Percentiles rank a stretch among this genome's conserved stretches.
Conservation (phyloP, 2,888 invertebrate genomes). For the Drosophila lacicola region DNA sequence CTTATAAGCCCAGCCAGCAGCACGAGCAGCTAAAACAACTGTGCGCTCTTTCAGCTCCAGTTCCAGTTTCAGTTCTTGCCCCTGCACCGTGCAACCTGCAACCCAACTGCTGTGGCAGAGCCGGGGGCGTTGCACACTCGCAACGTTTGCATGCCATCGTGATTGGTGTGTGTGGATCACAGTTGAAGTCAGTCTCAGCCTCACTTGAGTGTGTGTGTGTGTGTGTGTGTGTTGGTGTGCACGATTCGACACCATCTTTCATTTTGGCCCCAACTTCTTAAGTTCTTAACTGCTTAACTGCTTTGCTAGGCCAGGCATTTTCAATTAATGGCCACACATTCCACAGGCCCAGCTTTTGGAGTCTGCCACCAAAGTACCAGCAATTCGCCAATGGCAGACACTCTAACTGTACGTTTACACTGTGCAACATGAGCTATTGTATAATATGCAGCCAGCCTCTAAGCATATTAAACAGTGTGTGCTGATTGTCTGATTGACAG, state of each 20-base stretch:
- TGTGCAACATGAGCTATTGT: slow-evolving; percentile 8
- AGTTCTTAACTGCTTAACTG: slow-evolving; percentile 54
- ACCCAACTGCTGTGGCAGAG: too few species aligned
- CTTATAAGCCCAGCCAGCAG: slow-evolving; percentile 53
- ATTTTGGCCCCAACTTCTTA: slow-evolving; percentile 60
- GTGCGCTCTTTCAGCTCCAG: slow-evolving; percentile 36
- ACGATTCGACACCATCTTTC: slow-evolving; percentile 79
- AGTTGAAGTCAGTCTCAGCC: slow-evolving; percentile 26
- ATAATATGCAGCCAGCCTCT: not conserved
- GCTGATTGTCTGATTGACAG: not conserved
- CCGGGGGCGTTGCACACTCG: slow-evolving; percentile 66
- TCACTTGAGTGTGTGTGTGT: slow-evolving; percentile 18
- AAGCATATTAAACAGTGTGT: too few species aligned
- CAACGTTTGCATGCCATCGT: slow-evolving; percentile 75
- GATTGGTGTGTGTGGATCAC: slow-evolving; percentile 65
- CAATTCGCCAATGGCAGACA: slow-evolving; percentile 69
- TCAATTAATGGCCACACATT: slow-evolving; percentile 80
- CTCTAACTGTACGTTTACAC: slow-evolving; percentile 47
- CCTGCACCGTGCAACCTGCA: too few species aligned
- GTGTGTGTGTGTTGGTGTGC: slow-evolving; percentile 45
- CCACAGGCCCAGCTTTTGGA: slow-evolving; percentile 33
- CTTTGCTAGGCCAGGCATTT: slow-evolving; percentile 62
- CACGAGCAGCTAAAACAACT: slow-evolving; percentile 43
- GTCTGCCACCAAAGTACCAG: slow-evolving; percentile 41
- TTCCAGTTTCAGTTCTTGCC: slow-evolving; percentile 23